Evolutionary conservation across 1,140 invertebrate genomes (phyloP).

Genomic region (Penaeus vannamei): DNA sequence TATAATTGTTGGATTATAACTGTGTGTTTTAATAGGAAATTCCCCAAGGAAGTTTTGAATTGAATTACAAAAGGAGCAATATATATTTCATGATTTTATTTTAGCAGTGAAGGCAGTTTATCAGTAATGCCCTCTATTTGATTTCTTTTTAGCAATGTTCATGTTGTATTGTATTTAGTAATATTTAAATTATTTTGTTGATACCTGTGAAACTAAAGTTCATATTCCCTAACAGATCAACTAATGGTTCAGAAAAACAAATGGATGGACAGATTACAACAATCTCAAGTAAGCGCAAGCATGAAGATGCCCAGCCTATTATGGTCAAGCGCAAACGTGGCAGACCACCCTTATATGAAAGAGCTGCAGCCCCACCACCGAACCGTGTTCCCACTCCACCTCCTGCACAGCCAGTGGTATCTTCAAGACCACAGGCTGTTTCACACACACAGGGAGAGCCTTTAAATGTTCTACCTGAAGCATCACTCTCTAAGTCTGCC

Average conservation of each 20-base stretch:
- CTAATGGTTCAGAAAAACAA: slow-evolving; percentile 27
- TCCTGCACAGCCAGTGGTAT: background rate
- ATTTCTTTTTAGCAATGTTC: no score
- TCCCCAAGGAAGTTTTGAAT: no score
- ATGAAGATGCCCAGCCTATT: slow-evolving; percentile 51
- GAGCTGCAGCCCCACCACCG: slow-evolving; percentile 16
- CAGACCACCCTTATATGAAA: slow-evolving; percentile 68
- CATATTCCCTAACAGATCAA: slow-evolving; percentile 3
- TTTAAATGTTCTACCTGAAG: slow-evolving; percentile 51
- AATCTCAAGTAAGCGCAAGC: slow-evolving; percentile 64
- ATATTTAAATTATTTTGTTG: background rate
- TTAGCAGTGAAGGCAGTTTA: no score
- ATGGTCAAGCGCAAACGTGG: slow-evolving; percentile 69
- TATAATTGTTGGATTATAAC: background rate
- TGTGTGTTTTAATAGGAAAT: background rate
- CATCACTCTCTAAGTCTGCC: slow-evolving; percentile 48
- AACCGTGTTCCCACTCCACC: slow-evolving; percentile 12
- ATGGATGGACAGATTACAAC: background rate
- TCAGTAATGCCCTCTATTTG: no score
- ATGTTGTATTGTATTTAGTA: no score
- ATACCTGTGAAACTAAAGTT: background rate
- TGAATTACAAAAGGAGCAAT: no score
- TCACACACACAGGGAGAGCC: background rate
- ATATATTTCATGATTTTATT: background rate
- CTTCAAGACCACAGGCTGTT: background rate